Conservation (phyloP, 30 jellyfish, hydroid and myxozoan species). For the Turritopsis dohrnii region DNA sequence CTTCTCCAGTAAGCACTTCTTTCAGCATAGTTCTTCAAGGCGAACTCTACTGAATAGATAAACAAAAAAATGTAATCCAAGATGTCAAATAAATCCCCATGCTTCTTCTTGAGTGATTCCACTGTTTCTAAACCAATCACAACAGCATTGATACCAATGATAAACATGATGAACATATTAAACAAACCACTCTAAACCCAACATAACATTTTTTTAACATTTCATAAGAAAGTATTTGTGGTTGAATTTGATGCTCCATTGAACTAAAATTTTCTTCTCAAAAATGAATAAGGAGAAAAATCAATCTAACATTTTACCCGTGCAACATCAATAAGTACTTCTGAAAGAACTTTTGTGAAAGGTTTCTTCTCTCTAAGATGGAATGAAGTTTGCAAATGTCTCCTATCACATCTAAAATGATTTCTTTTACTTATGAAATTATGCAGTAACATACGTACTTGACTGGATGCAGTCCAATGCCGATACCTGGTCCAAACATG, state of each 20-base stretch:
- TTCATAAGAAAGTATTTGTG: no score
- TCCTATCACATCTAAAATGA: no score
- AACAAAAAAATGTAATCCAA: constrained; percentile 46
- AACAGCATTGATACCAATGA: constrained; percentile 60
- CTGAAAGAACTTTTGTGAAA: not conserved
- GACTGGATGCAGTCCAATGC: constrained; percentile 11
- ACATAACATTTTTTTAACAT: not conserved
- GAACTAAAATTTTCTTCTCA: no score
- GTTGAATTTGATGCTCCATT: no score
- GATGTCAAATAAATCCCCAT: constrained; percentile 20
- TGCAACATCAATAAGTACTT: not conserved
- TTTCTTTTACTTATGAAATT: no score
- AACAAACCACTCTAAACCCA: constrained; percentile 45
- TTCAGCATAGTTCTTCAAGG: constrained; percentile 57
- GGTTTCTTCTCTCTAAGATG: not conserved
- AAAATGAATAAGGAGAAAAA: no score
- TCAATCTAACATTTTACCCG: no score
- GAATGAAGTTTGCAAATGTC: no score
- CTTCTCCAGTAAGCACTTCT: constrained; percentile 69
- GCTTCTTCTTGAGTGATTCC: constrained; percentile 24
- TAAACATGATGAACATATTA: constrained; percentile 59
- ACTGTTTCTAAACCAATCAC: constrained; percentile 77
- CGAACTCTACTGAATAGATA: constrained; percentile 58
- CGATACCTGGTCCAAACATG: constrained; percentile 29
- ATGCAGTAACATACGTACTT: not conserved